Evolutionary conservation across 2,888 invertebrate species (phyloP).

Genomic region (Cylindroiulus punctatus): DNA sequence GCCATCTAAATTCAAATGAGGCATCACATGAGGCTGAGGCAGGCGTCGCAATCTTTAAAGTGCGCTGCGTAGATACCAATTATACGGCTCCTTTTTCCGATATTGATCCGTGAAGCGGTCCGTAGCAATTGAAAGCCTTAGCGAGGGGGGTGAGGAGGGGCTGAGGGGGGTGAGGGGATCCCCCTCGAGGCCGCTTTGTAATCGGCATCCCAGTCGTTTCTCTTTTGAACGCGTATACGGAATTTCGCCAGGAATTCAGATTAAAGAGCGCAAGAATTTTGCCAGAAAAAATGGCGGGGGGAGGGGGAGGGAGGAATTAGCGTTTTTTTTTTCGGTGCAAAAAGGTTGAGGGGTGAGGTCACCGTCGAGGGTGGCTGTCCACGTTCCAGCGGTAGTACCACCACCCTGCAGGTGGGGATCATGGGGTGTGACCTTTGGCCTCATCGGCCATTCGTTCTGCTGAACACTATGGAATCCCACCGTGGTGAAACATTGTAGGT

Average conservation of each 20-base stretch:
- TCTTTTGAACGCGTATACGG: constrained; percentile 40
- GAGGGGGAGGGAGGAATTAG: neutral
- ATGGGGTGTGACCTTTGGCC: too few species aligned
- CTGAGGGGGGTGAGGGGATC: neutral
- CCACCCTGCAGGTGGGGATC: neutral
- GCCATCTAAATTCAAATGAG: constrained; percentile 42
- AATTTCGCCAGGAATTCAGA: constrained; percentile 33
- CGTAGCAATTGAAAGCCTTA: constrained; percentile 37
- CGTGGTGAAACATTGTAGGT: too few species aligned
- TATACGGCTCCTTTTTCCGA: constrained; percentile 42
- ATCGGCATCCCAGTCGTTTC: constrained; percentile 42
- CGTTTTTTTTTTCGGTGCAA: neutral
- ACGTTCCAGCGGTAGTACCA: neutral
- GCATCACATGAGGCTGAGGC: neutral
- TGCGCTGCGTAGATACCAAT: constrained; percentile 34
- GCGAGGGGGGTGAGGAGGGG: neutral
- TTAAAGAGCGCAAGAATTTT: constrained; percentile 28
- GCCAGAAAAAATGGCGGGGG: neutral
- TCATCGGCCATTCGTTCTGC: too few species aligned
- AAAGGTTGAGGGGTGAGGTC: constrained; percentile 35
- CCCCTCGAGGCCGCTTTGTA: constrained; percentile 28
- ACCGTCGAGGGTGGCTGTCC: neutral
- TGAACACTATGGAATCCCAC: too few species aligned
- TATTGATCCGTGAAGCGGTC: constrained; percentile 42
- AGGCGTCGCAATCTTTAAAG: constrained; percentile 37